Conservation (phyloP, 1,140 invertebrate species). For the Drosophila nannoptera region DNA sequence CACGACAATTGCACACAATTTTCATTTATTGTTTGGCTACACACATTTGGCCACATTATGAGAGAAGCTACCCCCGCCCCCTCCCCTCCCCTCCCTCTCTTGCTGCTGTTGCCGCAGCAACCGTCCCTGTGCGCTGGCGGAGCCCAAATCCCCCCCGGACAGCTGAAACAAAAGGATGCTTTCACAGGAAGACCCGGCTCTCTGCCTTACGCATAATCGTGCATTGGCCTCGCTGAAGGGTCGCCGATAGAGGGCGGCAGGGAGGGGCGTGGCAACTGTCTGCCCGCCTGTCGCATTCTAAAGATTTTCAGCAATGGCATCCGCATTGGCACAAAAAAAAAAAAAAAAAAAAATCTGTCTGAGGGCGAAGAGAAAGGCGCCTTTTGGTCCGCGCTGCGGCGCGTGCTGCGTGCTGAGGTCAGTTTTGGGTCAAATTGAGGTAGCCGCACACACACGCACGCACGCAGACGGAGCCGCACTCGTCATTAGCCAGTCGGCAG, state of each 20-base stretch:
- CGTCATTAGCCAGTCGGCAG: slow-evolving; percentile 39
- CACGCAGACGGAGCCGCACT: slow-evolving; percentile 13
- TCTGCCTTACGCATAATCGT: slow-evolving; percentile 52
- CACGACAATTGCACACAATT: slow-evolving; percentile 77
- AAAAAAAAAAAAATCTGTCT: neutral
- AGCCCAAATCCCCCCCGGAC: slow-evolving; percentile 5
- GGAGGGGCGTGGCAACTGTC: slow-evolving; percentile 3
- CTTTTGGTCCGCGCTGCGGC: neutral
- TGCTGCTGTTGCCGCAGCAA: slow-evolving; percentile 10
- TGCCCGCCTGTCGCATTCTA: slow-evolving; percentile 34
- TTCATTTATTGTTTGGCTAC: slow-evolving; percentile 78
- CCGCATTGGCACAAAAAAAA: slow-evolving; percentile 11
- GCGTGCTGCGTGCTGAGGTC: slow-evolving; percentile 41
- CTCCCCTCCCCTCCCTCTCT: too few species aligned
- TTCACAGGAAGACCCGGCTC: neutral
- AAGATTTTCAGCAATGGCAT: slow-evolving; percentile 31
- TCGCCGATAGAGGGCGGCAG: too few species aligned
- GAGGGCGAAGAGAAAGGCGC: too few species aligned
- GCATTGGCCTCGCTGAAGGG: slow-evolving; percentile 31
- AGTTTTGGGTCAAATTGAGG: slow-evolving; percentile 35
- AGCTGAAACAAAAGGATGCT: slow-evolving; percentile 50
- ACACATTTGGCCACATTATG: slow-evolving; percentile 76
- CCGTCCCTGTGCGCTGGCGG: neutral
- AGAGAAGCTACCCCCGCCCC: slow-evolving; percentile 11
- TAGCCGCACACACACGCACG: neutral